A percentile compares a stretch with the other conserved stretches of the same genome.
These are phyloP conservation scores for Cecidostiba fungosa DNA, from an alignment of 2,888 invertebrate species.

Conservation along the genomic window DNA sequence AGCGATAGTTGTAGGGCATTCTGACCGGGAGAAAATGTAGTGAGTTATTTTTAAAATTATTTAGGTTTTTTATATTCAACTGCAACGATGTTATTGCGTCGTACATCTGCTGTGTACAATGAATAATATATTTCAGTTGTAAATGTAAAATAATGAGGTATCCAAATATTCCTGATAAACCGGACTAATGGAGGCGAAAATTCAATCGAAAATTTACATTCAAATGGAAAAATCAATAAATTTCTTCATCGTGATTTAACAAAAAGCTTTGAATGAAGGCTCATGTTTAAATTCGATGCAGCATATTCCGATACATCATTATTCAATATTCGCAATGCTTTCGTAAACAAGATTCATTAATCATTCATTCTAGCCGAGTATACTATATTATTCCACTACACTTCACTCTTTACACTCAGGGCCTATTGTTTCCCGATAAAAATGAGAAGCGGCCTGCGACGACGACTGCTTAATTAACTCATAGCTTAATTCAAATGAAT, in stretches of 20 bases:
- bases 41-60: neutral
- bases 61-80: neutral
- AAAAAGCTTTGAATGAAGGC: conserved; percentile 40
- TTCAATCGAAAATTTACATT: conserved; percentile 22
- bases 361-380: conserved; percentile 26
- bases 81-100: neutral
- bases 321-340: conserved; percentile 43
- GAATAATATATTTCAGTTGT: neutral
- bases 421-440: neutral
- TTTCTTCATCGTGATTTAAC: conserved; percentile 29
- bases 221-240: conserved; percentile 17
- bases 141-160: neutral
- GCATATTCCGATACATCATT: conserved; percentile 49
- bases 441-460: neutral
- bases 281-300: conserved; percentile 27
- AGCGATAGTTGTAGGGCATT: neutral
- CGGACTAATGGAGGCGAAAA: neutral
- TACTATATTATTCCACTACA: conserved; percentile 14
- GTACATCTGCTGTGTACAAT: neutral
- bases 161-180: neutral
- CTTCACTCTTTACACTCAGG: neutral
- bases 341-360: conserved; percentile 47
- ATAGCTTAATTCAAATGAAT: neutral
- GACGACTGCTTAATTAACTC: neutral
- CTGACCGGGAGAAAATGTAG: neutral